Evolutionary conservation across 2,888 invertebrate genomes (phyloP).

Genomic region (Encarsia formosa): DNA sequence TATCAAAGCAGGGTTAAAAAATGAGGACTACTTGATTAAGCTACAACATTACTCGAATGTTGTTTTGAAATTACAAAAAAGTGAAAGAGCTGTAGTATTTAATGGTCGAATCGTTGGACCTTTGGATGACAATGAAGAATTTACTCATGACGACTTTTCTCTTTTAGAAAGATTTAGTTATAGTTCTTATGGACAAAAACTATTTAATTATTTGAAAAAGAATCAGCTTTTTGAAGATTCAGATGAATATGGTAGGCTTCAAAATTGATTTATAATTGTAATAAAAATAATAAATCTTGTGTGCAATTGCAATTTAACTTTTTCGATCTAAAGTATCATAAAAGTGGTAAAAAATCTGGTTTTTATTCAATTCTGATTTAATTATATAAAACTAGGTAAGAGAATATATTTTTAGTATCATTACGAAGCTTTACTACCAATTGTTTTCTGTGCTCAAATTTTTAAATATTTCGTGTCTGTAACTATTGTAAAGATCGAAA

Average conservation of each 20-base stretch:
- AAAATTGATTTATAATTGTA: conserved; percentile 3
- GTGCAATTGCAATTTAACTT: too few species aligned
- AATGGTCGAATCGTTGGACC: conserved; percentile 91
- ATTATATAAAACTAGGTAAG: too few species aligned
- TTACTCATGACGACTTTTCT: conserved; percentile 83
- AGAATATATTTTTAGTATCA: too few species aligned
- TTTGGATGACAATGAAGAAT: conserved; percentile 66
- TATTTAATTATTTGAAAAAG: conserved; percentile 61
- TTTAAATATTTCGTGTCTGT: too few species aligned
- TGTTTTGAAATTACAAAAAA: conserved; percentile 65
- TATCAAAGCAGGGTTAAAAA: conserved; percentile 32
- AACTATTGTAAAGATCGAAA: too few species aligned
- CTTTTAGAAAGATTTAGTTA: conserved; percentile 77
- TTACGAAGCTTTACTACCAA: too few species aligned
- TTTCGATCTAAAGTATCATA: too few species aligned
- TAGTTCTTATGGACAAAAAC: conserved; percentile 68
- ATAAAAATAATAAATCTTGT: background rate
- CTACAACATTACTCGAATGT: conserved; percentile 63
- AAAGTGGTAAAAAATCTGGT: too few species aligned
- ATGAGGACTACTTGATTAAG: conserved; percentile 38
- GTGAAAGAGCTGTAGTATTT: conserved; percentile 71
- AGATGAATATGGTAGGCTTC: conserved; percentile 48
- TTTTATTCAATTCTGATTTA: too few species aligned
- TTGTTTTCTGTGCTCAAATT: too few species aligned
- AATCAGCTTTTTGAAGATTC: conserved; percentile 52